Evolutionary conservation across 2,888 invertebrate genomes (phyloP), one percentile per base, ranked within the genome.

Genomic region (Hypomecis atomaria): DNA sequence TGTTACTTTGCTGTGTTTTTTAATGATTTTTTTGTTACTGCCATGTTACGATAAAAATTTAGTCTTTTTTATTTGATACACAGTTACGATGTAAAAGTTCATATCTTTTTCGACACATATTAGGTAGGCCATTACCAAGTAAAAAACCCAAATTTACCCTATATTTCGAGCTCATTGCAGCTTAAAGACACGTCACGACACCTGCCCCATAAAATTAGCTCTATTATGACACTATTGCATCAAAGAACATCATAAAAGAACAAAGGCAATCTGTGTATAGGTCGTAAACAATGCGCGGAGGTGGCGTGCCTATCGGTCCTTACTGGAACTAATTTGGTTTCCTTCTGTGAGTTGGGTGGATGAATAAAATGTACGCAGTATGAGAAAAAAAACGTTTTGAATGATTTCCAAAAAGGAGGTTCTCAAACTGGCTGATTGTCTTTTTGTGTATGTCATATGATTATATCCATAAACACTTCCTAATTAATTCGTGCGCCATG

Each of bases 221-320:
- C 47, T 54, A 61, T 67, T 67, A 68, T 59, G 66, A 64, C 63
- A 71, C 62, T 50, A 61, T 59, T 66, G 66, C 68, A 71, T 71
- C 66, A 68, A 71, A 57, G 65, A 70, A 65, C 56, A 56, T 66
- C 73, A 61, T 72, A 68, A 72, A 72, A 67, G 70, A 70, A 65
- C 67, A 67, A 71, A 73, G 67, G 73, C 71, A 70, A 71, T 66
- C 71, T 68, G 66, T 69, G 69, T 58, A 60, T 65, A 67, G 65
- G 69, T 63, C 71, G 72, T 74, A 79, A 81, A 78, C 69, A 73
- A 77, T 76, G 78, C 70, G 73, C 65, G 56, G 65, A 65, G 78
- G 70, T 87, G 66, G 85, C 89, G 89, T 90, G 89, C 68, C 82
- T 74, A 71, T 74, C 71, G 75, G 70, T 81, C 73, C 77, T 85